Conservation (phyloP, 2,797 vertebrate species). For the Sylvilagus floridanus region DNA sequence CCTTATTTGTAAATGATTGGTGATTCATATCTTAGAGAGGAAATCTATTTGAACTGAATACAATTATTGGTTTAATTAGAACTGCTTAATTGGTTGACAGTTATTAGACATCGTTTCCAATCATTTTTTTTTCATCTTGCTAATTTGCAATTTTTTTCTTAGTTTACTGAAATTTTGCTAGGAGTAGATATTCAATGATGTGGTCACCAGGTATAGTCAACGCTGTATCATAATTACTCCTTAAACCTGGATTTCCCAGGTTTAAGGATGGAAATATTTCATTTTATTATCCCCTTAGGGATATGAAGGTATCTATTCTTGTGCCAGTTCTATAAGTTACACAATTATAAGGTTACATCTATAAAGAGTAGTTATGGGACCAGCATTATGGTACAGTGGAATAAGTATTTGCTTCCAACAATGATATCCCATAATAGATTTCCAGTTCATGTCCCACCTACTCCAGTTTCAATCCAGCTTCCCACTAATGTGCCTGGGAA, state of each 20-base stretch:
- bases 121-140: conserved; percentile 77
- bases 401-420: no score
- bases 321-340: conserved; percentile 38
- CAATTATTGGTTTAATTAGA: background rate
- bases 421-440: no score
- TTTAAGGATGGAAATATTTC: conserved; percentile 67
- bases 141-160: conserved; percentile 72
- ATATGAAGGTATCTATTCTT: conserved; percentile 5
- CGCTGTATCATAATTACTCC: conserved; percentile 66
- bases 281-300: conserved; percentile 77
- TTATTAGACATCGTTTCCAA: conserved; percentile 77
- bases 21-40: background rate
- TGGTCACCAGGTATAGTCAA: conserved; percentile 51
- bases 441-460: no score
- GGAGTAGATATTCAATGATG: conserved; percentile 76
- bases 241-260: conserved; percentile 71
- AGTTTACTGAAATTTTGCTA: conserved; percentile 74
- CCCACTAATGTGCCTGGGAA: no score
- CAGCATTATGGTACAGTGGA: no score
- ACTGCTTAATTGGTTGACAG: conserved; percentile 61
- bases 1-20: background rate
- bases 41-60: background rate
- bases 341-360: conserved; percentile 60
- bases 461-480: no score
- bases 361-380: background rate